phyloP scores from a whole-genome alignment of 2,113 vertebrate species.

The Pionites leucogaster region DNA sequence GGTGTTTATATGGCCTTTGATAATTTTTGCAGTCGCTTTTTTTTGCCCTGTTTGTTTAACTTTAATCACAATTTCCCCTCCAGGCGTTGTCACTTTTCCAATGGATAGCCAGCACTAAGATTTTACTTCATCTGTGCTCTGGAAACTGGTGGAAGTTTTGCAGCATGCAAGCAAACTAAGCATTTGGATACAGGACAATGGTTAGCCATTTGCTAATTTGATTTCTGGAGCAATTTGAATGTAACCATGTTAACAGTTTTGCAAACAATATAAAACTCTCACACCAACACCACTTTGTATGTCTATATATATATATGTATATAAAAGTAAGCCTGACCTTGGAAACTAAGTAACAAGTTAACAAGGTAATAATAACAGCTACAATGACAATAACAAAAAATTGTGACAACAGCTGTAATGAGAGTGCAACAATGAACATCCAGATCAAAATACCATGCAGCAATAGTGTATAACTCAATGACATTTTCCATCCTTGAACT shows the following conservation, averaged over 20 bases:
- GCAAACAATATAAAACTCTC: neutral
- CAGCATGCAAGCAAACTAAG: neutral
- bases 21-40: neutral
- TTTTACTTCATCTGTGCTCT: neutral
- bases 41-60: conserved; percentile 9
- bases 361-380: neutral
- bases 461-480: neutral
- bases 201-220: neutral
- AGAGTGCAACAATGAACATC: neutral
- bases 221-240: neutral
- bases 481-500: neutral
- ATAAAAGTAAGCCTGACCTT: neutral
- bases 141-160: neutral
- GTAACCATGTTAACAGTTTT: neutral
- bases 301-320: neutral
- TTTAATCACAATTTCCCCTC: neutral
- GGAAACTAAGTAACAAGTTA: neutral
- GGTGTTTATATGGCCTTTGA: neutral
- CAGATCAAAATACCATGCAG: neutral
- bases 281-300: neutral
- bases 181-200: neutral
- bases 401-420: neutral
- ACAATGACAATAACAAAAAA: neutral
- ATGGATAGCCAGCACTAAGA: neutral
- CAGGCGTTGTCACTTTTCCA: conserved; percentile 10